Conservation (phyloP, 2,797 vertebrate species). For the Sebastes hubbsi region DNA sequence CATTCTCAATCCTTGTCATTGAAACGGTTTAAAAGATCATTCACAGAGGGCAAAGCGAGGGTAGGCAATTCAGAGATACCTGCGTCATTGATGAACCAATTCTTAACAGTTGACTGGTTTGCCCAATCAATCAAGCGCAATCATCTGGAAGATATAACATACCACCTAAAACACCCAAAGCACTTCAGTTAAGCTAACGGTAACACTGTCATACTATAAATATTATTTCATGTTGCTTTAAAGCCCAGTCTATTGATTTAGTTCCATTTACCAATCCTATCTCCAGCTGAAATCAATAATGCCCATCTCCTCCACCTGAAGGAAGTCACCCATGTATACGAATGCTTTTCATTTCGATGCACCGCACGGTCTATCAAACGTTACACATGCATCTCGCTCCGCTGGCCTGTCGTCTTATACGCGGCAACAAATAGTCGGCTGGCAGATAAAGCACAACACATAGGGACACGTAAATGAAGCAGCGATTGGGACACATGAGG, state of each 20-base stretch:
- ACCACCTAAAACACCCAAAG: neutral
- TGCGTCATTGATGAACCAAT: neutral
- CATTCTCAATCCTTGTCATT: neutral
- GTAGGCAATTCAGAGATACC: neutral
- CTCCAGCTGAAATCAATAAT: slow-evolving; percentile 39
- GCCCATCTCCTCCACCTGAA: slow-evolving; percentile 7
- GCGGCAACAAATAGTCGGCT: slow-evolving; percentile 14
- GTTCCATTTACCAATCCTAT: slow-evolving; percentile 32
- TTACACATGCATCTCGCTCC: neutral
- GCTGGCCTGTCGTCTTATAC: slow-evolving; percentile 17
- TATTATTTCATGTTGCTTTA: neutral
- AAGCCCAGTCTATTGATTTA: slow-evolving; percentile 34
- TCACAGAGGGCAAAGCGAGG: neutral
- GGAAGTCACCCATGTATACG: neutral
- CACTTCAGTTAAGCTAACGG: neutral
- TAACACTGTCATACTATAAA: neutral
- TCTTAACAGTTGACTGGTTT: neutral
- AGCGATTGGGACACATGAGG: neutral
- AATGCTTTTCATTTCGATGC: slow-evolving; percentile 26
- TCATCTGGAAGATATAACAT: neutral
- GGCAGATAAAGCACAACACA: slow-evolving; percentile 31
- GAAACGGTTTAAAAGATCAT: neutral
- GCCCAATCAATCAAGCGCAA: neutral
- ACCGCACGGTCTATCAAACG: neutral
- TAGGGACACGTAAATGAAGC: slow-evolving; percentile 39